A percentile compares a stretch with the other conserved stretches of the same genome.
Conservation (phyloP, 2,113 vertebrate species). For the Carassius auratus region DNA sequence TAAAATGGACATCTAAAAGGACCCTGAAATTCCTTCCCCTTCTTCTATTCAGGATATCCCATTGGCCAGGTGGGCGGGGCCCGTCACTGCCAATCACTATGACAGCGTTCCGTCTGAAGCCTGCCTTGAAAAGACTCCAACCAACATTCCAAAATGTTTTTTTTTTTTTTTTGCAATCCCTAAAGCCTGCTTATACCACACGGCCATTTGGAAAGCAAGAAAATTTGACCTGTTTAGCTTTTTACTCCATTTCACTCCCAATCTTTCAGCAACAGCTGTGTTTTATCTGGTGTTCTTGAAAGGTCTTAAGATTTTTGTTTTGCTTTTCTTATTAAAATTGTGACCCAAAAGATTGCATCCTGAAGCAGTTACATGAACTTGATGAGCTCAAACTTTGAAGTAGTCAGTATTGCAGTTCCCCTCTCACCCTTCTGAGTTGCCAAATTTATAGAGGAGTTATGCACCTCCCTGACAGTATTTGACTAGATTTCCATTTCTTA, state of each 20-base stretch:
- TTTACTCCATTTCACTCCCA: slow-evolving; percentile 14
- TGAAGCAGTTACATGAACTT: slow-evolving; percentile 52
- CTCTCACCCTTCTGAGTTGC: slow-evolving; percentile 59
- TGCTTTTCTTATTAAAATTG: slow-evolving; percentile 63
- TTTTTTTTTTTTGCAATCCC: slow-evolving; percentile 68
- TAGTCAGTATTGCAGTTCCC: slow-evolving; percentile 64
- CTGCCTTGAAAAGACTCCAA: slow-evolving; percentile 68
- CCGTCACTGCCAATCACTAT: slow-evolving; percentile 74
- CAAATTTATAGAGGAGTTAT: slow-evolving; percentile 65
- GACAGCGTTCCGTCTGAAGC: slow-evolving; percentile 76
- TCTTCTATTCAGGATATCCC: slow-evolving; percentile 75
- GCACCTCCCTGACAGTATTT: slow-evolving; percentile 69
- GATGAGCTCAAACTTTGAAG: slow-evolving; percentile 54
- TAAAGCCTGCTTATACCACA: slow-evolving; percentile 70
- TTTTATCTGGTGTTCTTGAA: slow-evolving; percentile 67
- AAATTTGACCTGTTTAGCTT: slow-evolving; percentile 30
- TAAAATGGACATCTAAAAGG: slow-evolving; percentile 85
- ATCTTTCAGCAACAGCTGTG: slow-evolving; percentile 21
- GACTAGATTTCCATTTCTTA: slow-evolving; percentile 41
- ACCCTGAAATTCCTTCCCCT: slow-evolving; percentile 48
- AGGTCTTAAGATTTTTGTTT: slow-evolving; percentile 61
- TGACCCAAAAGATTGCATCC: slow-evolving; percentile 60
- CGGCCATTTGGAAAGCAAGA: slow-evolving; percentile 64
- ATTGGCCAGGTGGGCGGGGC: slow-evolving; percentile 72
- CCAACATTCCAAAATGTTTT: slow-evolving; percentile 81